phyloP scores from a whole-genome alignment of 1,140 invertebrate species.

The Drosophila tani region DNA sequence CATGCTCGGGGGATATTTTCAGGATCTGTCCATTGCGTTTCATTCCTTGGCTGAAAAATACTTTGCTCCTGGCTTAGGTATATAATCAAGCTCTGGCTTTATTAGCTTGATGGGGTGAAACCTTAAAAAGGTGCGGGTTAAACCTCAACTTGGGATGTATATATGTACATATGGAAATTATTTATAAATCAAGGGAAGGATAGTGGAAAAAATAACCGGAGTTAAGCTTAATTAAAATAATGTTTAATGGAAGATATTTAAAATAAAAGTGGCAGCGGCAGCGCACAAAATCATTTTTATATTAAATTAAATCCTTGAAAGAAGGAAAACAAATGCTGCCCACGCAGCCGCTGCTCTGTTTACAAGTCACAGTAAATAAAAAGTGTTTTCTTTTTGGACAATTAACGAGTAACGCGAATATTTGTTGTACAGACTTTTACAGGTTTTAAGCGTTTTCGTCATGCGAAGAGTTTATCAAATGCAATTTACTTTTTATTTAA shows the following conservation, averaged over 20 bases:
- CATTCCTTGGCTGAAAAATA: slow-evolving; percentile 50
- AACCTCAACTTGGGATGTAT: neutral
- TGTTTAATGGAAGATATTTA: neutral
- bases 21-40: slow-evolving; percentile 18
- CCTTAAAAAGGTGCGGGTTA: neutral
- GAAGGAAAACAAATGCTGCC: neutral
- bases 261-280: neutral
- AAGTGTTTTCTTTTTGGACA: too few relatives aligned
- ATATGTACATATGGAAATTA: neutral
- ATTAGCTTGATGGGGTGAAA: neutral
- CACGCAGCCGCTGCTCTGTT: neutral
- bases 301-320: too few relatives aligned
- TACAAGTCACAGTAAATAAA: too few relatives aligned
- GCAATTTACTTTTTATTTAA: neutral
- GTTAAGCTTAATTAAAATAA: neutral
- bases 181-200: neutral
- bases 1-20: slow-evolving; percentile 24
- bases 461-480: slow-evolving; percentile 3
- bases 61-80: neutral
- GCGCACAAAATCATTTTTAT: too few relatives aligned
- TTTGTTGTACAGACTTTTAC: neutral
- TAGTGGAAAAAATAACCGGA: too few relatives aligned
- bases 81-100: neutral
- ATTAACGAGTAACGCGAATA: too few relatives aligned
- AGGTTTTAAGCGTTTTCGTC: neutral